These are phyloP conservation scores for Sclerodermus sp. DNA, from an alignment of 2,888 invertebrate species.

Conservation along the genomic window DNA sequence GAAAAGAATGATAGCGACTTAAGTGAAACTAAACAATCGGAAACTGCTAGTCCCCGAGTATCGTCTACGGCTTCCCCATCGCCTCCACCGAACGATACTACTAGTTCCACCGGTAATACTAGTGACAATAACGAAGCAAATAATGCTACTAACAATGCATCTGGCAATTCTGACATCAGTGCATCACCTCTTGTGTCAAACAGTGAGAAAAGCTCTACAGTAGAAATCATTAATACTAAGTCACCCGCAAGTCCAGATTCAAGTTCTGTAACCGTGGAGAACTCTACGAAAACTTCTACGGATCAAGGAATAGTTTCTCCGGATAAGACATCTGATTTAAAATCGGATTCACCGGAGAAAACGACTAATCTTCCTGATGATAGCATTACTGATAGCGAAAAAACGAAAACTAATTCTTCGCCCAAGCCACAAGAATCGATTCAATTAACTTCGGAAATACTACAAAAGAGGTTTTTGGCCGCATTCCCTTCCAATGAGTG, in stretches of 20 bases:
- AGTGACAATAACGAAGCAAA: conserved; percentile 6
- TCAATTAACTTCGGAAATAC: conserved; percentile 33
- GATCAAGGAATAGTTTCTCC: conserved; percentile 17
- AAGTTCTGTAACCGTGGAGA: conserved; percentile 39
- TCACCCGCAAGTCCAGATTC: conserved; percentile 48
- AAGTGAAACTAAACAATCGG: conserved; percentile 5
- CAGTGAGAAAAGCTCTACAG: too few relatives aligned
- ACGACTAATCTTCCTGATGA: neutral
- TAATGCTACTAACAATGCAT: conserved; percentile 4
- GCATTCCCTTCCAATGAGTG: conserved; percentile 43
- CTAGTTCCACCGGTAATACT: neutral
- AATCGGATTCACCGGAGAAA: conserved; percentile 15
- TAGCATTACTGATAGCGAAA: too few relatives aligned
- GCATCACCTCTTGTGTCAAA: too few relatives aligned
- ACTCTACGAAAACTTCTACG: conserved; percentile 15
- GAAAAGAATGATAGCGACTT: neutral
- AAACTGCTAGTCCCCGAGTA: conserved; percentile 42
- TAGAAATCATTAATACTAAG: conserved; percentile 37
- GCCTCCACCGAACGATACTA: conserved; percentile 32
- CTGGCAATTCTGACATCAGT: too few relatives aligned
- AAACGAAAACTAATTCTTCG: conserved; percentile 3
- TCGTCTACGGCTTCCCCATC: conserved; percentile 47
- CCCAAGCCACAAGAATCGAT: conserved; percentile 19
- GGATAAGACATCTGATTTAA: conserved; percentile 1
- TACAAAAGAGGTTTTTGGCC: conserved; percentile 35